Conservation (phyloP, 30 jellyfish, hydroid and myxozoan species). For the Chrysaora quinquecirrha region DNA sequence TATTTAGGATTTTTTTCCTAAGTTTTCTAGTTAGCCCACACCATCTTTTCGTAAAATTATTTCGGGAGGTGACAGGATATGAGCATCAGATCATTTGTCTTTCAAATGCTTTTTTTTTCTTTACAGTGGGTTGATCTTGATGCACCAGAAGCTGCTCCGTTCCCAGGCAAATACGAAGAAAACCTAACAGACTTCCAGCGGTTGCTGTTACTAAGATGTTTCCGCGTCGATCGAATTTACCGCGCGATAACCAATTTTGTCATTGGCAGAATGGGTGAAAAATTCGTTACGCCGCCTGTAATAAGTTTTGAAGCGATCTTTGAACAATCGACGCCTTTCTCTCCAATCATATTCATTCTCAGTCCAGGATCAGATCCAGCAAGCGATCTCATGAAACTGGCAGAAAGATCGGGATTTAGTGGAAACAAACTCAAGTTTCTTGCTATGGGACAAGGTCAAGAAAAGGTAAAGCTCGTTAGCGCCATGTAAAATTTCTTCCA, state of each 20-base stretch:
- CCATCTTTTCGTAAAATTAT: too few species aligned
- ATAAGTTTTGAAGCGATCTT: constrained; percentile 91
- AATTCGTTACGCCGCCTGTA: constrained; percentile 94
- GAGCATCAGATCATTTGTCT: too few species aligned
- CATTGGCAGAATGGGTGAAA: constrained; percentile 90
- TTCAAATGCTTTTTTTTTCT: too few species aligned
- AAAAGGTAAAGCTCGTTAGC: constrained; percentile 87
- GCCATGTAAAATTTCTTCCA: too few species aligned
- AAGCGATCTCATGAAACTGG: constrained; percentile 91
- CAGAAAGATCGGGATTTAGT: constrained; percentile 96
- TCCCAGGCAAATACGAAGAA: constrained; percentile 80
- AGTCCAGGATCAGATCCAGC: constrained; percentile 99
- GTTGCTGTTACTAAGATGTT: constrained; percentile 80
- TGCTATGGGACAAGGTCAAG: constrained; percentile 99
- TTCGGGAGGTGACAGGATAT: too few species aligned
- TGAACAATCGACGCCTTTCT: constrained; percentile 95
- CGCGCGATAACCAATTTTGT: constrained; percentile 92
- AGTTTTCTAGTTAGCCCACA: too few species aligned
- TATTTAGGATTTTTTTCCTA: too few species aligned
- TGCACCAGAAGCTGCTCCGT: constrained; percentile 79
- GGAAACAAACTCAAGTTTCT: constrained; percentile 84
- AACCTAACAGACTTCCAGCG: constrained; percentile 80
- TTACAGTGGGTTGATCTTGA: constrained; percentile 86
- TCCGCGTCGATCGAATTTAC: constrained; percentile 95
- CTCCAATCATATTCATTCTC: constrained; percentile 90